A percentile compares a stretch with the other conserved stretches of the same genome.
These are phyloP conservation scores for Cliona cf. orientalis DNA, from an alignment of 37 sponge, comb jelly and placozoan species.

Conservation along the genomic window DNA sequence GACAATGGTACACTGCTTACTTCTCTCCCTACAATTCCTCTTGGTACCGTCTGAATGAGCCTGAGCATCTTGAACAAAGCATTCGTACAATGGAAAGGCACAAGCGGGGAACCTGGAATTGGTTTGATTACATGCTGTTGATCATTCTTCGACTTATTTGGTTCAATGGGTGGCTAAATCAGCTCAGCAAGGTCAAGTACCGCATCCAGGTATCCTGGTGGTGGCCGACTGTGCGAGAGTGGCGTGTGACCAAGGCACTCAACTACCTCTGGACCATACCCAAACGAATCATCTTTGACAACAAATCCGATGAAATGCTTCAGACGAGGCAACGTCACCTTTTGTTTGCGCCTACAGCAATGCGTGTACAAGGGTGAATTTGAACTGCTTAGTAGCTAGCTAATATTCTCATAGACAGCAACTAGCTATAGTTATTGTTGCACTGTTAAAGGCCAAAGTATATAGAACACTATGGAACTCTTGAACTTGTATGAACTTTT, in stretches of 20 bases:
- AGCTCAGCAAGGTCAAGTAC: slow-evolving; percentile 66
- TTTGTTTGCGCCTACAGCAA: too few relatives aligned
- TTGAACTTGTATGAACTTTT: too few relatives aligned
- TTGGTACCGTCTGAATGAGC: slow-evolving; percentile 77
- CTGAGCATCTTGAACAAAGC: slow-evolving; percentile 27
- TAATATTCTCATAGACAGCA: too few relatives aligned
- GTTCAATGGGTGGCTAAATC: slow-evolving; percentile 74
- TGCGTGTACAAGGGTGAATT: too few relatives aligned
- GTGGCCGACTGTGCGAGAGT: slow-evolving; percentile 50
- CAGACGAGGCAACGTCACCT: too few relatives aligned
- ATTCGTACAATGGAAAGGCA: slow-evolving; percentile 69
- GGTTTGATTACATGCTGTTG: slow-evolving; percentile 67
- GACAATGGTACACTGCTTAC: slow-evolving; percentile 67
- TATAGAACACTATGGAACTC: too few relatives aligned
- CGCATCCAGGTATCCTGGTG: slow-evolving; percentile 57
- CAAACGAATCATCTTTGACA: slow-evolving; percentile 67
- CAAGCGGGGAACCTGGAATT: slow-evolving; percentile 48
- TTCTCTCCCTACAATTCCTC: slow-evolving; percentile 81
- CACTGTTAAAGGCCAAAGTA: too few relatives aligned
- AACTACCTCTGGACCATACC: slow-evolving; percentile 76
- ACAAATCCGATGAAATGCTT: slow-evolving; percentile 8
- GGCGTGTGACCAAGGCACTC: slow-evolving; percentile 16
- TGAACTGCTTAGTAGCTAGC: too few relatives aligned
- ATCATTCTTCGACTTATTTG: slow-evolving; percentile 66
- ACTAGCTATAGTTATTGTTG: too few relatives aligned